Evolutionary conservation across 1,140 invertebrate species (phyloP), one percentile per base, ranked within the genome.

Genomic region (Paraescarpia echinospica): DNA sequence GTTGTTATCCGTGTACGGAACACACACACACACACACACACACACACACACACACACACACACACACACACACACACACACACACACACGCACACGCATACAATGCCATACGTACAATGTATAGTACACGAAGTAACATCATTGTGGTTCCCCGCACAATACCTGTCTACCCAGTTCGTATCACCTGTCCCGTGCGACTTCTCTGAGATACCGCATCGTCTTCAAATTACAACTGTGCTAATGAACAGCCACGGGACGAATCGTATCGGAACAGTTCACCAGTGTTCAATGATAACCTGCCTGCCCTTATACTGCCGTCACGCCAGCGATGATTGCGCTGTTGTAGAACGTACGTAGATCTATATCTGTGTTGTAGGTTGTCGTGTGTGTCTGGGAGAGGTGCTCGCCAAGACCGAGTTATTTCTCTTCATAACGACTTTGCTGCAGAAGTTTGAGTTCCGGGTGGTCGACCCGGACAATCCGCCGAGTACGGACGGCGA

Each of bases 11-110:
- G n/a, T n/a, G n/a, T n/a, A n/a, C n/a, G n/a, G n/a, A n/a, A 77
- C 59, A 77, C 59, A 77, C 59, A 77, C 59, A 77, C 59, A 77
- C 59, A 77, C 0, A 77, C 59, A 77, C 59, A 77, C 59, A 77
- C 59, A 77, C 59, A 77, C 59, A 77, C 59, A 77, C 59, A 77
- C 59, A 77, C 59, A 77, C 59, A 77, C 59, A 77, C 59, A 77
- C 59, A 77, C 59, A 77, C 59, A 77, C 59, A 77, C 59, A 77
- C 59, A 77, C 59, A 77, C 59, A 77, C 59, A 77, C 59, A 77
- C 59, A 77, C 59, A 77, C 59, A 77, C 59, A 77, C 59, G 22
- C 59, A 77, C 59, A 77, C 59, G 22, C 59, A 77, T 18, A 77
- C 22, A 77, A 6, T 14, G 18, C 8, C 59, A 77, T 18, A 77